Conservation (phyloP, 2,113 vertebrate genomes). For the Phocoena phocoena region DNA sequence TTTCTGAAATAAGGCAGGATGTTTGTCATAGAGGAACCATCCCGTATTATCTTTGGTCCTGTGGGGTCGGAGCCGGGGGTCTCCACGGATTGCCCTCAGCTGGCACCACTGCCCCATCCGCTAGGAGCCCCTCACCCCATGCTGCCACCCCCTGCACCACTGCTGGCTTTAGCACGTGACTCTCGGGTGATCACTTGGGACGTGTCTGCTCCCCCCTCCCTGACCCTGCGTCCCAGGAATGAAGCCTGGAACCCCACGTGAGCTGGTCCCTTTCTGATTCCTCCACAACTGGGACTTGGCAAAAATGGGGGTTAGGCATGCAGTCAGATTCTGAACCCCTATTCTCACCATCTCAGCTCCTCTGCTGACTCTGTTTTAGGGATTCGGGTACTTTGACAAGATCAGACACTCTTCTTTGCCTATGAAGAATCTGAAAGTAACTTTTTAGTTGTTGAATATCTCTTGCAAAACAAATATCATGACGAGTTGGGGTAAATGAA, state of each 20-base stretch:
- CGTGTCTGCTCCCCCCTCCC: neutral
- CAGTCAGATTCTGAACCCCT: neutral
- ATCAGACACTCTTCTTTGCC: conserved; percentile 12
- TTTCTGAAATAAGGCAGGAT: neutral
- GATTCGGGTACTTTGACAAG: neutral
- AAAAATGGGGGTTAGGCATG: neutral
- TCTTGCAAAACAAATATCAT: conserved; percentile 69
- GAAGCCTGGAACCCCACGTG: neutral
- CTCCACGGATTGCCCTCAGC: neutral
- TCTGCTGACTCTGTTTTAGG: neutral
- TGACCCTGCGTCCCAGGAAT: neutral
- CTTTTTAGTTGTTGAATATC: conserved; percentile 41
- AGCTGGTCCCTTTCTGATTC: neutral
- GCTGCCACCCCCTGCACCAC: neutral
- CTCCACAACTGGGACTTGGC: neutral
- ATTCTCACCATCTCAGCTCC: neutral
- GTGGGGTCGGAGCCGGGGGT: neutral
- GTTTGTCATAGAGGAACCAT: neutral
- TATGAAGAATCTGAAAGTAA: conserved; percentile 37
- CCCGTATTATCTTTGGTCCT: neutral
- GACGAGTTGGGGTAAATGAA: conserved; percentile 73
- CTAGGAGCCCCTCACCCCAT: fast-evolving
- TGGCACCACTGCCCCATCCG: neutral
- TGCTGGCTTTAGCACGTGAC: fast-evolving
- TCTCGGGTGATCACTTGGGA: neutral